Evolutionary conservation across 2,113 vertebrate species (phyloP).

Genomic region (Heterochromis multidens): DNA sequence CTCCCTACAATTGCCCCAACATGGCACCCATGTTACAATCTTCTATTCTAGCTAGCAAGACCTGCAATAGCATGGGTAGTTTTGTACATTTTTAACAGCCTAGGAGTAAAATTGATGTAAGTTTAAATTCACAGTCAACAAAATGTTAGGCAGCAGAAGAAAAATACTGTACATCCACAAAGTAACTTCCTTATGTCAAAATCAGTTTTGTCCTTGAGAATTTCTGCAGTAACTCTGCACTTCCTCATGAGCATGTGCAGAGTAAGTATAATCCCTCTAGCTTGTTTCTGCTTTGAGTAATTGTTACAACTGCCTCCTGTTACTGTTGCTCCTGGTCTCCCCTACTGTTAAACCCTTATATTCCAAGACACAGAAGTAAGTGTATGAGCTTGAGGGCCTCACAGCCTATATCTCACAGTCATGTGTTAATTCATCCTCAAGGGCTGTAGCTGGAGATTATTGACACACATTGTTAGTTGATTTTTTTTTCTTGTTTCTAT

Average conservation of each 20-base stretch:
- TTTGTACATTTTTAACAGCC: not conserved
- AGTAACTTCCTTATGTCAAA: not conserved
- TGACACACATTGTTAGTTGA: not conserved
- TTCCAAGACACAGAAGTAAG: fast-evolving
- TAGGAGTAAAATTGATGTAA: too few species aligned
- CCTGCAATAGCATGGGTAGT: not conserved
- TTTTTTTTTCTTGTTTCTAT: not conserved
- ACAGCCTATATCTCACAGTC: not conserved
- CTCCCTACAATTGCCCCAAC: not conserved
- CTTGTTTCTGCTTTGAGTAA: too few species aligned
- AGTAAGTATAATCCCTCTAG: not conserved
- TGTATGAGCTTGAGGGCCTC: not conserved
- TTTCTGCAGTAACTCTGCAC: not conserved
- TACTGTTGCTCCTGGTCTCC: too few species aligned
- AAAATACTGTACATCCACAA: not conserved
- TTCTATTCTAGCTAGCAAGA: not conserved
- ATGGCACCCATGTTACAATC: not conserved
- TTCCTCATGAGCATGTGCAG: not conserved
- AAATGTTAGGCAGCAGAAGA: not conserved
- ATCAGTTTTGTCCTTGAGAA: not conserved
- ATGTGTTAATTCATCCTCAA: not conserved
- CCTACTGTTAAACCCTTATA: not conserved
- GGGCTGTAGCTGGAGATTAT: too few species aligned
- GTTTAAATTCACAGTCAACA: not conserved
- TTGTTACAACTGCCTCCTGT: too few species aligned